Conservation (phyloP, 1,140 invertebrate species). For the Scaptodrosophila lebanonensis region DNA sequence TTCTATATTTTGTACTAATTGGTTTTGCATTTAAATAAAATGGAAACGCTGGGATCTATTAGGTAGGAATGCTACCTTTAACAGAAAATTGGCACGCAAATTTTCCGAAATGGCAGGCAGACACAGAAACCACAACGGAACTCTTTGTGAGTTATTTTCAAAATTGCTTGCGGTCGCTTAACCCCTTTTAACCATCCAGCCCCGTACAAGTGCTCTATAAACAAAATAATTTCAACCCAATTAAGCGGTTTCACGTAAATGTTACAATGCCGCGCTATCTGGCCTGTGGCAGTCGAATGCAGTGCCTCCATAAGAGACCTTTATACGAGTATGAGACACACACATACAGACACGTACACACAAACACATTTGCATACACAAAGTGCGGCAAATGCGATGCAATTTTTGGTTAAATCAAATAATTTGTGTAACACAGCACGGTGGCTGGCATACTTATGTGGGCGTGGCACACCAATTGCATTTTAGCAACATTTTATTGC, state of each 20-base stretch:
- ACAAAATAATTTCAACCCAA: conserved; percentile 61
- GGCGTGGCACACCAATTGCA: conserved; percentile 29
- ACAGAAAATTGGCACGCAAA: too few relatives aligned
- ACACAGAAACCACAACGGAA: conserved; percentile 27
- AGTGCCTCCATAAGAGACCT: too few relatives aligned
- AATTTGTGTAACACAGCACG: conserved; percentile 33
- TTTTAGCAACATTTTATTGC: conserved; percentile 8
- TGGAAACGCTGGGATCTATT: too few relatives aligned
- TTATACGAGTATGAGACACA: too few relatives aligned
- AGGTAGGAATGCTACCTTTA: too few relatives aligned
- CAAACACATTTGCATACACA: too few relatives aligned
- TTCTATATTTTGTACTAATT: too few relatives aligned
- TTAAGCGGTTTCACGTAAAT: conserved; percentile 57
- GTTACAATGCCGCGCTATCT: conserved; percentile 46
- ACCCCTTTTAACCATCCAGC: conserved; percentile 28
- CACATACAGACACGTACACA: too few relatives aligned
- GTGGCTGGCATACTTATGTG: conserved; percentile 22
- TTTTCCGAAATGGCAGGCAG: too few relatives aligned
- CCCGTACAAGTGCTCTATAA: conserved; percentile 27
- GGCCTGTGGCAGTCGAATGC: too few relatives aligned
- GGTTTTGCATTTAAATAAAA: too few relatives aligned
- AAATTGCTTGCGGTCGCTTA: conserved; percentile 24
- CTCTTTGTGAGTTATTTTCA: conserved; percentile 10
- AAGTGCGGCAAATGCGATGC: conserved; percentile 37
- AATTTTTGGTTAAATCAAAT: conserved; percentile 57